A percentile compares a stretch with the other conserved stretches of the same genome.
phyloP scores from a whole-genome alignment of 2,888 invertebrate species.

The Scotopteryx bipunctaria region DNA sequence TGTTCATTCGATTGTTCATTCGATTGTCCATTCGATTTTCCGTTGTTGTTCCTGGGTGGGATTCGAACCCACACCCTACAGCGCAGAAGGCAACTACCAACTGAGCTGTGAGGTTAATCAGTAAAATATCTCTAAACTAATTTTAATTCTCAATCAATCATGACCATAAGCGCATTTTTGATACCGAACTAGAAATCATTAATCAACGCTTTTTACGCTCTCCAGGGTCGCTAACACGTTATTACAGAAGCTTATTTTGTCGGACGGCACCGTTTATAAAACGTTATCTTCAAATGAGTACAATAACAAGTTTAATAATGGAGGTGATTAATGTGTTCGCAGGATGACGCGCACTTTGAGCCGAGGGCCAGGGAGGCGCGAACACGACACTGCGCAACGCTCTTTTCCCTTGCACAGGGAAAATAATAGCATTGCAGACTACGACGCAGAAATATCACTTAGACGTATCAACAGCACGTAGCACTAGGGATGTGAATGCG shows the following conservation, averaged over 20 bases:
- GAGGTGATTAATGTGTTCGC: conserved; percentile 79
- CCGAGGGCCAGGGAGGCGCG: conserved; percentile 70
- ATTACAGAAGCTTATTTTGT: conserved; percentile 81
- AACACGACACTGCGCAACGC: conserved; percentile 55
- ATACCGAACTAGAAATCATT: conserved; percentile 50
- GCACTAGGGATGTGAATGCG: too few species aligned
- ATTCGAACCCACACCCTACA: too few species aligned
- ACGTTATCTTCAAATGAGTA: conserved; percentile 81
- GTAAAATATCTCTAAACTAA: too few species aligned
- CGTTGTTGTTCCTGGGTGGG: too few species aligned
- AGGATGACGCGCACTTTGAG: conserved; percentile 80
- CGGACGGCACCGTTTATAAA: conserved; percentile 82
- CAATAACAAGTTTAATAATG: conserved; percentile 82
- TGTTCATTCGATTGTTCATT: too few species aligned
- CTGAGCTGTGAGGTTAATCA: too few species aligned
- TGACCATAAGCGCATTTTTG: conserved; percentile 45
- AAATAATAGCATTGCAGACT: neutral
- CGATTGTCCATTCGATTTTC: too few species aligned
- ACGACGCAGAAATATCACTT: neutral
- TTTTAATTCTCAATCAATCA: conserved; percentile 34
- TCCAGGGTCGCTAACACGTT: conserved; percentile 71
- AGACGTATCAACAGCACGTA: too few species aligned
- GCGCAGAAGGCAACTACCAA: too few species aligned
- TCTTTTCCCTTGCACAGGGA: conserved; percentile 2
- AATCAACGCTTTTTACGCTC: conserved; percentile 69